Conservation (phyloP, 64 coral and sea anemone genomes). For the Porites australiensis region DNA sequence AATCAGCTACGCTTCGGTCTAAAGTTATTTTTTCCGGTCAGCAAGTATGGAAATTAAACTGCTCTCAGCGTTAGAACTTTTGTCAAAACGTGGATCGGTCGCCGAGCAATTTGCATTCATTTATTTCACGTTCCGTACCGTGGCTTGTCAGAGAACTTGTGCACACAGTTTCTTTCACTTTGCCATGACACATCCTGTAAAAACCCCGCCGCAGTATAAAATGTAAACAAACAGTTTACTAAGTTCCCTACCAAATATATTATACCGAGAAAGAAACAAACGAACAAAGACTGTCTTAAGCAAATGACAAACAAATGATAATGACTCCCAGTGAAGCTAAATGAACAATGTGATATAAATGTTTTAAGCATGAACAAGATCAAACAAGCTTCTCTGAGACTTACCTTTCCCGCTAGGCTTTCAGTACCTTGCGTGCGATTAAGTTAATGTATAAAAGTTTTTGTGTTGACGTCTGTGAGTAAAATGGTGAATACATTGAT, state of each 20-base stretch:
- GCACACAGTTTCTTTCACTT: not conserved
- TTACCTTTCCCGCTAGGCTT: not conserved
- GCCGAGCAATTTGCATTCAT: too few relatives aligned
- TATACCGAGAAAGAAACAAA: not conserved
- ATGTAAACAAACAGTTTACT: conserved; percentile 18
- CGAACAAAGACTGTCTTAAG: not conserved
- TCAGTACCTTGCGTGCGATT: not conserved
- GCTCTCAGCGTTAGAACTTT: not conserved
- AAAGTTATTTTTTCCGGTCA: not conserved
- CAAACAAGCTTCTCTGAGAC: not conserved
- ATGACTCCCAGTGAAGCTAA: not conserved
- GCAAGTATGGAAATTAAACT: not conserved
- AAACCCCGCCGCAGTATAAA: not conserved
- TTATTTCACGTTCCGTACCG: too few relatives aligned
- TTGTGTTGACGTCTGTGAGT: not conserved
- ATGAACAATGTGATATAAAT: not conserved
- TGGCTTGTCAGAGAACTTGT: too few relatives aligned
- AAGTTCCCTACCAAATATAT: not conserved
- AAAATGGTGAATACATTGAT: not conserved
- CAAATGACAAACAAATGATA: not conserved
- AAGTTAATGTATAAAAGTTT: not conserved
- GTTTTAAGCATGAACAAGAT: not conserved
- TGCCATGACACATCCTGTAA: not conserved
- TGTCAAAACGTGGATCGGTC: too few relatives aligned
- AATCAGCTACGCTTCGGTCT: too few relatives aligned